Evolutionary conservation across 92 coral and sea anemone genomes (phyloP).

Genomic region (Plumapathes pennacea): DNA sequence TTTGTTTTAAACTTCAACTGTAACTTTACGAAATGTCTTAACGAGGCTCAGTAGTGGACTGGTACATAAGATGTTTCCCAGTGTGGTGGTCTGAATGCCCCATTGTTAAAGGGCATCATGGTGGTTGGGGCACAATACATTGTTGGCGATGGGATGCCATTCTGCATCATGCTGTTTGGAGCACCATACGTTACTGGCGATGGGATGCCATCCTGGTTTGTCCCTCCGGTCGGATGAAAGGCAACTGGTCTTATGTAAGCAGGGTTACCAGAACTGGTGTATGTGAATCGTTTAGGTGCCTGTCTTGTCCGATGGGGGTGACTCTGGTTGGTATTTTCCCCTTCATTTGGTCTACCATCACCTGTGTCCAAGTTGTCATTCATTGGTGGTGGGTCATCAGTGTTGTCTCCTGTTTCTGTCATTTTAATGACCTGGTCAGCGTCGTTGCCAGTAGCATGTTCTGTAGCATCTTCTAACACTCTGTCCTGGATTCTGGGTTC

Average conservation of each 20-base stretch:
- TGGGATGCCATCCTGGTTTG: background rate
- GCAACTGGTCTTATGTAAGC: conserved; percentile 11
- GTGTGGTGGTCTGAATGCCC: too few relatives aligned
- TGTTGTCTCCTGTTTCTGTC: background rate
- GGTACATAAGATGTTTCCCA: too few relatives aligned
- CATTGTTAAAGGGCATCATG: too few relatives aligned
- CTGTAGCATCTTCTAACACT: background rate
- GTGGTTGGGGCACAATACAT: background rate
- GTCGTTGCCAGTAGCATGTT: background rate
- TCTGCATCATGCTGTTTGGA: background rate
- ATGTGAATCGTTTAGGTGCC: conserved; percentile 6
- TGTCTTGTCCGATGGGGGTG: conserved; percentile 13
- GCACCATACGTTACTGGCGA: background rate
- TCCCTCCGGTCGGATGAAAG: background rate
- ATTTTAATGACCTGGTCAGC: background rate
- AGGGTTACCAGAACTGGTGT: conserved; percentile 12
- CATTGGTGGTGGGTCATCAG: background rate
- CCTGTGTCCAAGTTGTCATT: background rate
- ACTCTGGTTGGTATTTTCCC: conserved; percentile 1
- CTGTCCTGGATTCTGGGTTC: background rate
- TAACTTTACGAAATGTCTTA: too few relatives aligned
- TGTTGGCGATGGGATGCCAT: conserved; percentile 1
- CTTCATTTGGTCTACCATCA: background rate
- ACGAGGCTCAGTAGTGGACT: too few relatives aligned
- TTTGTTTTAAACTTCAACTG: too few relatives aligned